Conservation (phyloP, 2,797 vertebrate genomes). For the Pseudochaenichthys georgianus region DNA sequence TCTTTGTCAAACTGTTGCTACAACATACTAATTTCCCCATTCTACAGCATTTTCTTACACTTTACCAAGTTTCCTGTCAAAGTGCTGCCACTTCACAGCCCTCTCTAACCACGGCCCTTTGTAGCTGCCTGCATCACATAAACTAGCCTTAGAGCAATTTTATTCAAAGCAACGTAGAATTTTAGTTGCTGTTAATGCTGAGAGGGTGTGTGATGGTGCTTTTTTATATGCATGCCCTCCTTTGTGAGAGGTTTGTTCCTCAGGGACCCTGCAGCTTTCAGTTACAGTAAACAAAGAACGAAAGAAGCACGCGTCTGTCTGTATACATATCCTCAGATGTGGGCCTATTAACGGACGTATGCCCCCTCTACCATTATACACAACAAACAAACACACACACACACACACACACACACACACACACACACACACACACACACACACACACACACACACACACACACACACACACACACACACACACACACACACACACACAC, state of each 20-base stretch:
- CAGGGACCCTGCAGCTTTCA: conserved; percentile 25
- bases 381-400: conserved; percentile 1
- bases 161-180: conserved; percentile 40
- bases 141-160: conserved; percentile 21
- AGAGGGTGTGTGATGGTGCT: conserved; percentile 49
- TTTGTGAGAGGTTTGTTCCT: conserved; percentile 41
- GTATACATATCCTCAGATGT: conserved; percentile 16
- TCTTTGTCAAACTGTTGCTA: conserved; percentile 57
- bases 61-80: conserved; percentile 33
- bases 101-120: conserved; percentile 21
- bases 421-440: conserved; percentile 3
- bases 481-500: not conserved
- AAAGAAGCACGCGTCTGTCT: conserved; percentile 23
- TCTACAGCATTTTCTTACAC: conserved; percentile 12
- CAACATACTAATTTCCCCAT: conserved; percentile 32
- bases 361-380: no score
- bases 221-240: conserved; percentile 50
- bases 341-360: conserved; percentile 6
- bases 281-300: conserved; percentile 34
- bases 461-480: not conserved
- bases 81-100: conserved; percentile 25
- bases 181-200: conserved; percentile 50
- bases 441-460: not conserved
- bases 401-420: conserved; percentile 1
- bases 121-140: conserved; percentile 27